These are phyloP conservation scores for Antedon mediterranea DNA, from an alignment of 53 echinoderm and acorn worm genomes.

Conservation along the genomic window DNA sequence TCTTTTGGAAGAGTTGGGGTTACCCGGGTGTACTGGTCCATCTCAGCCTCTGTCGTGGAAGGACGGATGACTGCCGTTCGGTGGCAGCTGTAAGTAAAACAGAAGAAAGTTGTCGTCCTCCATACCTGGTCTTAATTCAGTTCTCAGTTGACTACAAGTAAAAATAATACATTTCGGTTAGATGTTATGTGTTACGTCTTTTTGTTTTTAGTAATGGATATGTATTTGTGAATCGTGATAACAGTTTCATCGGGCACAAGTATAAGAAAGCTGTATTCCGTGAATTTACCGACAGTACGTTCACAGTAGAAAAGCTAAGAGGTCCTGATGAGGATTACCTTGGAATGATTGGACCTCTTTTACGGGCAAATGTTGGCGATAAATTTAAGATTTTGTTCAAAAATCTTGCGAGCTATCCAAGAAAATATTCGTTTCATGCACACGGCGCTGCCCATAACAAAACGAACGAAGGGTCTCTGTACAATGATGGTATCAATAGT, in stretches of 20 bases:
- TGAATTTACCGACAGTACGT: slow-evolving; percentile 61
- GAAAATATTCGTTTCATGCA: slow-evolving; percentile 37
- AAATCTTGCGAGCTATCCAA: slow-evolving; percentile 44
- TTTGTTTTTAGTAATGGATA: slow-evolving; percentile 39
- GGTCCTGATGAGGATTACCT: slow-evolving; percentile 16
- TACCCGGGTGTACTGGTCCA: too few relatives aligned
- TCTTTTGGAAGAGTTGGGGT: too few relatives aligned
- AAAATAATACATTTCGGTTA: too few relatives aligned
- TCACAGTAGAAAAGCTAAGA: slow-evolving; percentile 18
- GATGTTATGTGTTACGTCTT: background rate
- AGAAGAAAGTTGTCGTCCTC: too few relatives aligned
- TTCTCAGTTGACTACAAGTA: too few relatives aligned
- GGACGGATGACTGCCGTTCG: too few relatives aligned
- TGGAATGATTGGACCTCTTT: slow-evolving; percentile 57
- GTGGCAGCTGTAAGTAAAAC: too few relatives aligned
- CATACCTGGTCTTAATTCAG: too few relatives aligned
- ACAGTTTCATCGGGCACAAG: slow-evolving; percentile 37
- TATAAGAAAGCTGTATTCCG: slow-evolving; percentile 78
- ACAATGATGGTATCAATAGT: slow-evolving; percentile 21
- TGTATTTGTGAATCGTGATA: slow-evolving; percentile 38
- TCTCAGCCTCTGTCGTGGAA: too few relatives aligned
- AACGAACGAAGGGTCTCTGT: slow-evolving; percentile 45
- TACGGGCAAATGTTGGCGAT: slow-evolving; percentile 58
- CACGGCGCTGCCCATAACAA: slow-evolving; percentile 62
- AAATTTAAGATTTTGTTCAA: slow-evolving; percentile 43